phyloP scores from a whole-genome alignment of 2,888 invertebrate genomes.

The Euplagia quadripunctaria region DNA sequence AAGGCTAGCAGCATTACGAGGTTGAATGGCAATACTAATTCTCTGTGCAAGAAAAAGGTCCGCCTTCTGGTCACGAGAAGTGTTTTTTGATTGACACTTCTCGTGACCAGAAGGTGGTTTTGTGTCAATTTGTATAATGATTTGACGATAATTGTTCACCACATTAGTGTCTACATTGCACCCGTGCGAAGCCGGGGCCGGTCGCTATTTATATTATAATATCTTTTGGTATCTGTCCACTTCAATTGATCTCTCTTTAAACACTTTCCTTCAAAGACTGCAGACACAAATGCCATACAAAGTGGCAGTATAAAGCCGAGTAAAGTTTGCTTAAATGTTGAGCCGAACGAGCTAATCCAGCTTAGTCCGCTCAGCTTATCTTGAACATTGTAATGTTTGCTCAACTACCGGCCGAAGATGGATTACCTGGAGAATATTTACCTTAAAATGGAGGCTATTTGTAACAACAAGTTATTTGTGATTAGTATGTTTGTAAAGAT shows the following conservation, averaged over 20 bases:
- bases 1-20: too few relatives aligned
- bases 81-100: too few relatives aligned
- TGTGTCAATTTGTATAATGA: too few relatives aligned
- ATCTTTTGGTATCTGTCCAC: background rate
- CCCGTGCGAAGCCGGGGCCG: background rate
- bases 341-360: conserved; percentile 39
- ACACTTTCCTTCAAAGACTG: background rate
- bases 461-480: conserved; percentile 27
- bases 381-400: conserved; percentile 48
- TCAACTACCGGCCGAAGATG: conserved; percentile 39
- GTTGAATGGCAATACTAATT: too few relatives aligned
- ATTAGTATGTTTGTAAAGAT: conserved; percentile 1
- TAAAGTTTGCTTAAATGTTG: conserved; percentile 40
- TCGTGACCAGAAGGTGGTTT: too few relatives aligned
- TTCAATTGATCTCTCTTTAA: background rate
- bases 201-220: background rate
- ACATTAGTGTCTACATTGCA: too few relatives aligned
- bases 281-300: conserved; percentile 9
- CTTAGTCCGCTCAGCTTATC: conserved; percentile 37
- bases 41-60: too few relatives aligned
- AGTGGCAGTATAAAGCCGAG: conserved; percentile 18
- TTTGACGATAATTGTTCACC: too few relatives aligned
- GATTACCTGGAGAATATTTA: conserved; percentile 45
- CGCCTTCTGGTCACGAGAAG: too few relatives aligned
- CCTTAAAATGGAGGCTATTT: conserved; percentile 18